Evolutionary conservation across 2,113 vertebrate genomes (phyloP), one percentile per base, ranked within the genome.

Genomic region (Archocentrus centrarchus): DNA sequence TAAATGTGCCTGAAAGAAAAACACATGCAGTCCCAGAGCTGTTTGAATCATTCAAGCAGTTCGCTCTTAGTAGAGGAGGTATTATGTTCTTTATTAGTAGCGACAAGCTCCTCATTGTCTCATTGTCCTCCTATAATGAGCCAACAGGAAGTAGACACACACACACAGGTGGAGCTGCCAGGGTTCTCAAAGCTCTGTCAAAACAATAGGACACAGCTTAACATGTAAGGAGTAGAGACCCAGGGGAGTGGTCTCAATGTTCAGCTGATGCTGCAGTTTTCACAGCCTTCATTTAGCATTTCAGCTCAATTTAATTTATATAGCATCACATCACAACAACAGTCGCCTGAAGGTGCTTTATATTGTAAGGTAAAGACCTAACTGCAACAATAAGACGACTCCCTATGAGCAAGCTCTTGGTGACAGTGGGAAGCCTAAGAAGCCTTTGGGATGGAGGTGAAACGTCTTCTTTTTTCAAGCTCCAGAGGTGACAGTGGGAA

Each of bases 41-140:
- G 78, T 50, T 79, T 87, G 63, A 83, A 32, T 83, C 24, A 44
- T 22, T 73, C 30, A 79, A 18, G 62, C 75, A 30, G 60, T 77
- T 57, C 11, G 5, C 50, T 81, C 83, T 68, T 59, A 22, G 73
- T 3, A 63, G 75, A 87, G 35, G 35, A 66, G 39, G 30, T 32
- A 85, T 77, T 82, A 53, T 82, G 73, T 87, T 80, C 79, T 77
- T 83, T 83, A 81, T 88, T 81, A 85, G 62, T 27, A 50, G 77
- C 76, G 60, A 92, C 88, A 75, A 59, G 79, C 14, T 20, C 22
- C 60, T 81, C 60, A 50, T 86, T 37, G 64, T 85, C 66, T 77
- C 24, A 32, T 83, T 89, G 82, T 89, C 77, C 37, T 59, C 59
- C 50, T 73, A 44, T 50, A 84, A 62, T 85, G 75, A 87, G 82